These are phyloP conservation scores for Lichenostomus cassidix DNA, from an alignment of 2,113 vertebrate species.

Conservation along the genomic window DNA sequence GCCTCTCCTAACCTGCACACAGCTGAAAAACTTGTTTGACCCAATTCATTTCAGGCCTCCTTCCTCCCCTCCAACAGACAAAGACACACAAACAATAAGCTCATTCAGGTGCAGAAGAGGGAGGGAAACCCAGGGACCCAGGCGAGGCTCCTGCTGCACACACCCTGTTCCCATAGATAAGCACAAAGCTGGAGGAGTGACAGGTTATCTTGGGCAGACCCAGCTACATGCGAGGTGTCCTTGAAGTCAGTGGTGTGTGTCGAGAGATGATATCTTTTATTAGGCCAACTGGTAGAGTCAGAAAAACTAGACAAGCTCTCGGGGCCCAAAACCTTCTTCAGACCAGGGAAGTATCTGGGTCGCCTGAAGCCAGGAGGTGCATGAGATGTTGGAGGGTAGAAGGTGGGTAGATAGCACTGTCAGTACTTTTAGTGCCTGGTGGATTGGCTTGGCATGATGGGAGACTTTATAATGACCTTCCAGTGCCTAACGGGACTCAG, in stretches of 20 bases:
- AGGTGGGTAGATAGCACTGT: neutral
- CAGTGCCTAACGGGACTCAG: neutral
- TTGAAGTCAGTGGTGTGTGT: conserved; percentile 12
- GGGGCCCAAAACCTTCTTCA: neutral
- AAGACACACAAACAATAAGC: conserved; percentile 46
- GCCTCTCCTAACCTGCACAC: conserved; percentile 49
- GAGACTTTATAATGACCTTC: neutral
- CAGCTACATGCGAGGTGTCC: neutral
- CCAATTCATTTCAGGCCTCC: conserved; percentile 40
- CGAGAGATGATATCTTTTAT: conserved; percentile 20
- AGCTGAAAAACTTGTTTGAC: conserved; percentile 61
- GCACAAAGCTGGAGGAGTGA: conserved; percentile 1
- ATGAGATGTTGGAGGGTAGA: neutral
- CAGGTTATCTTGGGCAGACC: conserved; percentile 27
- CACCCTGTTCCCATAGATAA: conserved; percentile 59
- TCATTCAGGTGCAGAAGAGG: conserved; percentile 55
- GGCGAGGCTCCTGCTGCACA: conserved; percentile 1
- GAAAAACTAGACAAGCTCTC: conserved; percentile 18
- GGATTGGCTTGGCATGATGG: neutral
- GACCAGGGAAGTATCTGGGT: neutral
- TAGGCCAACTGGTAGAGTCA: conserved; percentile 27
- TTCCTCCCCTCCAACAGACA: conserved; percentile 34
- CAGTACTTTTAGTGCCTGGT: neutral
- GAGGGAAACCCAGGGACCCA: conserved; percentile 25
- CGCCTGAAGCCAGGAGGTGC: neutral